Conservation (phyloP, 2,797 vertebrate genomes). For the Myotis daubentonii region DNA sequence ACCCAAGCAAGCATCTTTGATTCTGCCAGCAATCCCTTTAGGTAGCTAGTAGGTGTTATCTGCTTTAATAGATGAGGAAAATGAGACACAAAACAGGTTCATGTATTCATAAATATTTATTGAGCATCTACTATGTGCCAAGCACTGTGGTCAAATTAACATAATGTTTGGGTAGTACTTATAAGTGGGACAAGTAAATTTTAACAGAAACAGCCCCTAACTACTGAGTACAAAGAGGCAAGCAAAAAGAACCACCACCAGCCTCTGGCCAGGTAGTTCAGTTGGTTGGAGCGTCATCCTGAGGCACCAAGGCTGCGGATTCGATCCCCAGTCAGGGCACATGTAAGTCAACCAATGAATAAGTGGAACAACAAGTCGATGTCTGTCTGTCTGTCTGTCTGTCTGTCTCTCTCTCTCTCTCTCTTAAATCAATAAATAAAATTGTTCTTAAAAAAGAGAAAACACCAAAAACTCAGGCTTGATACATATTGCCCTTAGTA, state of each 20-base stretch:
- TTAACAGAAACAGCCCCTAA: conserved; percentile 27
- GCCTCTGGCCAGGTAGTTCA: not conserved
- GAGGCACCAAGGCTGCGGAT: not conserved
- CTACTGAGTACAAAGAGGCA: not conserved
- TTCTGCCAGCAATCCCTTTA: not conserved
- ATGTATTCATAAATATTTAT: conserved; percentile 33
- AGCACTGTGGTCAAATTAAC: not conserved
- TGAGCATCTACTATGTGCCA: not conserved
- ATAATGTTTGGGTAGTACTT: not conserved
- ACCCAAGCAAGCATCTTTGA: not conserved
- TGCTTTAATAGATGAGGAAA: not conserved
- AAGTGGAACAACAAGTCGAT: not conserved
- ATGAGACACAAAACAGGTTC: not conserved
- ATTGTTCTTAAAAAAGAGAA: not conserved
- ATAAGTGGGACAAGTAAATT: not conserved
- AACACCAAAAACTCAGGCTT: not conserved
- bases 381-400: not conserved
- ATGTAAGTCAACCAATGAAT: not conserved
- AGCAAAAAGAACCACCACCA: not conserved
- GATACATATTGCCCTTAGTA: not conserved
- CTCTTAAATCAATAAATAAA: not conserved
- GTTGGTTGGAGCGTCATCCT: not conserved
- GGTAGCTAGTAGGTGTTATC: not conserved
- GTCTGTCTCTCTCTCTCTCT: not conserved
- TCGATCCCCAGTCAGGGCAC: not conserved